Evolutionary conservation across 1,140 invertebrate species (phyloP), one percentile per base, ranked within the genome.

Genomic region (Macrobrachium rosenbergii): DNA sequence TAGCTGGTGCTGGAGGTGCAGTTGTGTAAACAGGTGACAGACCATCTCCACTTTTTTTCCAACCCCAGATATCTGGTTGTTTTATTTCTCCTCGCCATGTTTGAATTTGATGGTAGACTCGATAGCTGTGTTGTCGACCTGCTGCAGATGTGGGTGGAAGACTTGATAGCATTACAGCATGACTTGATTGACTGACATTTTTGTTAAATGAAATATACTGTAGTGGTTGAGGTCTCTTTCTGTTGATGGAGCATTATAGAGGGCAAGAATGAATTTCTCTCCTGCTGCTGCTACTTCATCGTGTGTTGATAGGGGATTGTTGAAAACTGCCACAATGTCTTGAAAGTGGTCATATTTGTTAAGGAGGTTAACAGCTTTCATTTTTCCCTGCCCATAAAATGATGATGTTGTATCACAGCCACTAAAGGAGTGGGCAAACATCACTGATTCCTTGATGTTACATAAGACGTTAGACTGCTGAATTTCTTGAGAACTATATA

Each of bases 361-460:
- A n/a, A n/a, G n/a, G n/a, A n/a, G n/a, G n/a, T n/a, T n/a, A n/a
- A n/a, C n/a, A n/a, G n/a, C n/a, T n/a, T n/a, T n/a, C n/a, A n/a
- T n/a, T n/a, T n/a, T n/a, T n/a, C n/a, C n/a, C n/a, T n/a, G n/a
- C n/a, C n/a, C n/a, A n/a, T n/a, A n/a, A n/a, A n/a, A n/a, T n/a
- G 58, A 82, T 72, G 45, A 82, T 58, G 45, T 52, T 52, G 81
- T 72, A 72, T 82, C 67, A 52, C 81, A 72, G 64, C 64, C 64
- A 72, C 81, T 73, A 43, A 82, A 82, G 21, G 81, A 43, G 73
- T 82, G 28, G 5, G 64, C 81, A 82, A 82, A 82, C 64, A 64
- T 64, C 5, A 67, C 2, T 82, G 43, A 72, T 11, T 63, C 67
- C 37, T 45, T 82, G 64, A 72, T 73, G 81, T 59, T 82, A 6